phyloP scores from a whole-genome alignment of 2,888 invertebrate genomes.

The Spialia ferax region DNA sequence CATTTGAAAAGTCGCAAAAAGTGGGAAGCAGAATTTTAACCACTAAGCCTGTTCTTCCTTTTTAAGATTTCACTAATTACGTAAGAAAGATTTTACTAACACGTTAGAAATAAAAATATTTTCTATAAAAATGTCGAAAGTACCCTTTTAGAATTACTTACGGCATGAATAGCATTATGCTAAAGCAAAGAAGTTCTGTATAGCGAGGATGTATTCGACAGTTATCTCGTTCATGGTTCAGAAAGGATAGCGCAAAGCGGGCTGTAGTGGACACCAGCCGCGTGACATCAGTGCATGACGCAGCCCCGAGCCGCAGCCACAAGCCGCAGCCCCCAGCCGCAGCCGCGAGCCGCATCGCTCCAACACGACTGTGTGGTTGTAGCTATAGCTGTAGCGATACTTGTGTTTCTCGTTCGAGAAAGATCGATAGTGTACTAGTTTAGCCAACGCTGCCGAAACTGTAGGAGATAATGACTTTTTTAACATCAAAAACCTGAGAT shows the following conservation, averaged over 20 bases:
- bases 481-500: slow-evolving; percentile 23
- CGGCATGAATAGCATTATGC: neutral
- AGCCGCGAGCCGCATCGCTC: slow-evolving; percentile 34
- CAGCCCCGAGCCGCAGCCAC: slow-evolving; percentile 10
- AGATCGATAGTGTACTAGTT: slow-evolving; percentile 42
- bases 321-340: slow-evolving; percentile 37
- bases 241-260: slow-evolving; percentile 25
- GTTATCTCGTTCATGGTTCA: slow-evolving; percentile 16
- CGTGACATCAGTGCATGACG: slow-evolving; percentile 26
- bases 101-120: too few relatives aligned
- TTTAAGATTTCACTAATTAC: too few relatives aligned
- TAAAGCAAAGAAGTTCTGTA: neutral
- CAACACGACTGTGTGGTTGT: slow-evolving; percentile 24
- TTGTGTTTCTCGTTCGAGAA: slow-evolving; percentile 38
- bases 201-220: neutral
- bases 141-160: neutral
- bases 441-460: slow-evolving; percentile 37
- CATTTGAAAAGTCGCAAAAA: too few relatives aligned
- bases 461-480: slow-evolving; percentile 39
- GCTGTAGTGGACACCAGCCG: slow-evolving; percentile 32
- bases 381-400: slow-evolving; percentile 28
- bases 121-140: too few relatives aligned
- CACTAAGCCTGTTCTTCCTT: too few relatives aligned
- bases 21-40: too few relatives aligned
- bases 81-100: too few relatives aligned